Conservation (phyloP, 1,140 invertebrate species). For the Nymphalis io region DNA sequence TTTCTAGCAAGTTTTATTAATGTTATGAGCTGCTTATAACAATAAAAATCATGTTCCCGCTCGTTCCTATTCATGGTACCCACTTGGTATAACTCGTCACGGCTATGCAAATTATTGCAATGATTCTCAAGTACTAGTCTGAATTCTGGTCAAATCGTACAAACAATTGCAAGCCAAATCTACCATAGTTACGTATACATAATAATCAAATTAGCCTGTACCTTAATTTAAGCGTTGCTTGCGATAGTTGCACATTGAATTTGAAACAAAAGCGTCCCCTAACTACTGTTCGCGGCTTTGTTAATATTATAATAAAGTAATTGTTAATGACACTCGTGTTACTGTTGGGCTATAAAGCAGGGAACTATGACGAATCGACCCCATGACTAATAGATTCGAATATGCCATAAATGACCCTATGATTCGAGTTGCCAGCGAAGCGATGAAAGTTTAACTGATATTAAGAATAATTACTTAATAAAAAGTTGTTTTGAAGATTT, state of each 20-base stretch:
- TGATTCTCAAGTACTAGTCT: conserved; percentile 43
- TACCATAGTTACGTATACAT: conserved; percentile 11
- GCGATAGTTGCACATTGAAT: conserved; percentile 47
- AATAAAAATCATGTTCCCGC: conserved; percentile 43
- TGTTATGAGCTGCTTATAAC: no score
- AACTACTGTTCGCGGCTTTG: conserved; percentile 59
- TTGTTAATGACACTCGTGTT: conserved; percentile 70
- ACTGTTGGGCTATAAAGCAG: conserved; percentile 58
- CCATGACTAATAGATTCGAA: conserved; percentile 34
- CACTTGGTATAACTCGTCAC: conserved; percentile 20
- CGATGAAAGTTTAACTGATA: background rate
- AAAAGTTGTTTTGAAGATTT: background rate
- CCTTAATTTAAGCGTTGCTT: conserved; percentile 10
- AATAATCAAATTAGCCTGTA: conserved; percentile 26
- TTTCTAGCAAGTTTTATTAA: background rate
- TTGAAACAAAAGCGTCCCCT: conserved; percentile 70
- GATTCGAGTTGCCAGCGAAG: conserved; percentile 23
- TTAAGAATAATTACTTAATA: background rate
- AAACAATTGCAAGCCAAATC: conserved; percentile 18
- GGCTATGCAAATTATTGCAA: conserved; percentile 60
- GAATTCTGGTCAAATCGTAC: conserved; percentile 11
- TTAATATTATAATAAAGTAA: conserved; percentile 73
- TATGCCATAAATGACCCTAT: conserved; percentile 34
- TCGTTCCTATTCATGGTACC: conserved; percentile 39
- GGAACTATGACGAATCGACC: conserved; percentile 57